Conservation (phyloP, 2,113 vertebrate species). For the Hystrix cristata region DNA sequence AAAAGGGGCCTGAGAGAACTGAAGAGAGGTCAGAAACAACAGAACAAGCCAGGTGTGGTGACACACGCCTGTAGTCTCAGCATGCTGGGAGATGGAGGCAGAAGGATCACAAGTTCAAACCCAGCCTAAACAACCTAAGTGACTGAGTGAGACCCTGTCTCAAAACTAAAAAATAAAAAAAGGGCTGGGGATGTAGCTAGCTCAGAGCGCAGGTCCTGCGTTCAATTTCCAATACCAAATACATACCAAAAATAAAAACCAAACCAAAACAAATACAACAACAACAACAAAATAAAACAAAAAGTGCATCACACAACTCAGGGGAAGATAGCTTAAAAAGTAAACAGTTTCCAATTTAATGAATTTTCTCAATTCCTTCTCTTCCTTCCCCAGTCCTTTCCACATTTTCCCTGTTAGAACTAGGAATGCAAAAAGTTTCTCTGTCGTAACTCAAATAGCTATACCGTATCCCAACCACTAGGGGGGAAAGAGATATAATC, state of each 20-base stretch:
- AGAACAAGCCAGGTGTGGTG: neutral
- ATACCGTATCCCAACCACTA: neutral
- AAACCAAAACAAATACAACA: neutral
- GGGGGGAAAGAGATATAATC: neutral
- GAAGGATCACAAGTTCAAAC: neutral
- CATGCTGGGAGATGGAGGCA: neutral
- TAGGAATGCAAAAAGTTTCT: conserved; percentile 36
- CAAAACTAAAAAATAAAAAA: neutral
- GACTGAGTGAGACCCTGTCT: neutral
- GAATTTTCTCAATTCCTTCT: neutral
- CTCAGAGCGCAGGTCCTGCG: neutral
- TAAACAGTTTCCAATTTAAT: neutral
- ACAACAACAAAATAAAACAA: neutral
- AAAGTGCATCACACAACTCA: neutral
- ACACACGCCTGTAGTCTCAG: neutral
- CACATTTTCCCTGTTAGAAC: conserved; percentile 16
- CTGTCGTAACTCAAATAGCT: neutral
- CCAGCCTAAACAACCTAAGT: neutral
- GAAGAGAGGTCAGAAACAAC: neutral
- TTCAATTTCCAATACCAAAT: neutral
- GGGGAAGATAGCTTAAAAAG: neutral
- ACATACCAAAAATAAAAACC: neutral
- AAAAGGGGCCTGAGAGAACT: neutral
- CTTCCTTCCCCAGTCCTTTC: neutral
- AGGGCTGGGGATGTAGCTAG: neutral